Evolutionary conservation across 1,140 invertebrate species (phyloP).

Genomic region (Agrypnia vestita): DNA sequence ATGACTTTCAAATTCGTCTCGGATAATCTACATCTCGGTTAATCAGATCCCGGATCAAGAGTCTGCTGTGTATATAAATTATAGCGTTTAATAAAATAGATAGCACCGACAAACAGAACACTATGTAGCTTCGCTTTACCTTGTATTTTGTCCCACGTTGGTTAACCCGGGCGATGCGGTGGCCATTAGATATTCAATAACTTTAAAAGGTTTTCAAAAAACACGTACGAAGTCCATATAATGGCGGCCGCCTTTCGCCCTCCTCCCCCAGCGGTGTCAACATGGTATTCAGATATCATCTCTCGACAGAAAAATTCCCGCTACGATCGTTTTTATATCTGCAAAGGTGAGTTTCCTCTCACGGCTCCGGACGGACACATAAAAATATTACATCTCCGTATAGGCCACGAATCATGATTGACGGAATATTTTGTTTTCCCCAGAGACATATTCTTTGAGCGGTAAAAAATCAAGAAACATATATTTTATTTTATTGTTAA

Average conservation of each 20-base stretch:
- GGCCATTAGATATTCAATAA: conserved; percentile 62
- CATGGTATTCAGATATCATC: conserved; percentile 62
- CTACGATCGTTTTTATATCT: conserved; percentile 49
- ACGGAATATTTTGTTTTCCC: conserved; percentile 43
- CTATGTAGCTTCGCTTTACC: too few species aligned
- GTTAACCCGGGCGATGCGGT: conserved; percentile 38
- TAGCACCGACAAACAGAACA: too few species aligned
- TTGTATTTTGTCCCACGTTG: conserved; percentile 44
- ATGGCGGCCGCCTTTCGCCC: conserved; percentile 53
- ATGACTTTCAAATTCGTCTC: too few species aligned
- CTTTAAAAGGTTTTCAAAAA: conserved; percentile 62
- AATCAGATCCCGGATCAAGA: too few species aligned
- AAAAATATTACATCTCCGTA: conserved; percentile 45
- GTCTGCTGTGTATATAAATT: too few species aligned
- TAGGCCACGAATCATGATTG: conserved; percentile 53
- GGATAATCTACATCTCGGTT: too few species aligned
- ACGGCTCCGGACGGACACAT: conserved; percentile 43
- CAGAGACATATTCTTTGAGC: too few species aligned
- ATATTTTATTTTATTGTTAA: too few species aligned
- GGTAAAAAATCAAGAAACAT: too few species aligned
- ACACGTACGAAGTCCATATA: conserved; percentile 61
- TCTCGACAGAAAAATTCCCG: conserved; percentile 50
- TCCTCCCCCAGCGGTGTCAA: conserved; percentile 52
- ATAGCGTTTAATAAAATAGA: too few species aligned
- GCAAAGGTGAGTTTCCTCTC: conserved; percentile 22